Base-by-base conservation (phyloP, 2,113 vertebrate species). In the Sinocyclocheilus maitianheensis region DNA sequence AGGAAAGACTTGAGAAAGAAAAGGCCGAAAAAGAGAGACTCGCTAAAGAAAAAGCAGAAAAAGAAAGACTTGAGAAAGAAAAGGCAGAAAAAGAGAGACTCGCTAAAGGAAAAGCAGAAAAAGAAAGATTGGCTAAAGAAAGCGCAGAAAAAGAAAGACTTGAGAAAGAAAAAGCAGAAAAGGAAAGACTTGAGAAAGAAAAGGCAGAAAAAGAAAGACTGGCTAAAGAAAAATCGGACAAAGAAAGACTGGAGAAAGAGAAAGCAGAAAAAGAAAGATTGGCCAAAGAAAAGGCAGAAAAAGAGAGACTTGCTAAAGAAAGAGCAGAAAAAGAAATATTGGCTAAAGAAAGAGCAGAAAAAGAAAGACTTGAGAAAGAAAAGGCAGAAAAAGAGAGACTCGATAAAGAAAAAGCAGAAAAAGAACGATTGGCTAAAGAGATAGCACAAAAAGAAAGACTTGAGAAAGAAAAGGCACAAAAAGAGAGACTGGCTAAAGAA, bases 271-370 rank as follows among this genome's bases (percentile, higher is more conserved):
- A 88, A 34, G 43, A 11, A 2, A 46, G 43, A 46, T 1, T 46
- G 8, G 43, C 43, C 2, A 46, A 46, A 46, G 43, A 46, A 46
- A 46, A 46, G 9, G 1, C 2, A 2, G 43, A 11, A 11, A 83
- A 14, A n/a, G 67, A 83, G 37, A 24, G 30, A 34, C 5, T 12
- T 0, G 72, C n/a, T 1, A 83, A 83, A 30, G 71, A 69, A 30
- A 60, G 69, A 13, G 6, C 93, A 90, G 89, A 95, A 90, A 87
- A 93, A 90, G 83, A 93, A 90, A 92, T 5, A 91, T 89, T 83
- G 0, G 14, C 2, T 2, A 69, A 69, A 71, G 30, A 69, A 37
- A 71, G 20, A 7, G 30, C 30, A 9, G 67, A 69, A 14, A 67
- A 67, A 6, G 26, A 67, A 16, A 67, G 3, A 67, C 1, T 67